A percentile compares a stretch with the other conserved stretches of the same genome.
phyloP scores from a whole-genome alignment of 2,113 vertebrate genomes.

The Synodontis membranacea region DNA sequence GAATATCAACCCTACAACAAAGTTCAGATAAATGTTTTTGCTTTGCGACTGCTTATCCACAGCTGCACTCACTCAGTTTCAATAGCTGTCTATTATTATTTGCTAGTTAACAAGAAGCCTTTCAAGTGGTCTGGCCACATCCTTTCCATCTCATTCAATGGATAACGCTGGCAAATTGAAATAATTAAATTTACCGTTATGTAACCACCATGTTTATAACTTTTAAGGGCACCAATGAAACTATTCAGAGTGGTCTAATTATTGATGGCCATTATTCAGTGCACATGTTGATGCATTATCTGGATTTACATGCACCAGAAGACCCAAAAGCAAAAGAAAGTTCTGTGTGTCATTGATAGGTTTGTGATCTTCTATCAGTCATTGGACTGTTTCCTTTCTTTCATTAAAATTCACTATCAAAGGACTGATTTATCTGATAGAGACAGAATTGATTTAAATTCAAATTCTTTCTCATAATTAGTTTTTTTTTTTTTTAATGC shows the following conservation, averaged over 20 bases:
- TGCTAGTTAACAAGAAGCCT: conserved; percentile 11
- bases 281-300: conserved; percentile 1
- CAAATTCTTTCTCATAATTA: neutral
- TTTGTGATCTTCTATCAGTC: neutral
- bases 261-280: neutral
- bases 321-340: neutral
- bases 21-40: neutral
- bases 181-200: conserved; percentile 10
- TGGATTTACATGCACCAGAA: neutral
- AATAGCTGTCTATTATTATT: conserved; percentile 27
- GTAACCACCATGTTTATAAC: conserved; percentile 2
- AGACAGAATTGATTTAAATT: neutral
- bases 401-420: neutral
- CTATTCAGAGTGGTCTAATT: neutral
- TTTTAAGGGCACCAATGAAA: neutral
- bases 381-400: neutral
- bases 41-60: neutral
- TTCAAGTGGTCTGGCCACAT: conserved; percentile 5
- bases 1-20: neutral
- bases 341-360: neutral
- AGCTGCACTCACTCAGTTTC: conserved; percentile 17
- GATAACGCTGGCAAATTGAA: neutral
- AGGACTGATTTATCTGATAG: neutral
- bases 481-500: neutral
- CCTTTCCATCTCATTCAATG: neutral